These are phyloP conservation scores for Phyllostomus hastatus DNA, from an alignment of 2,113 vertebrate species.

Conservation along the genomic window DNA sequence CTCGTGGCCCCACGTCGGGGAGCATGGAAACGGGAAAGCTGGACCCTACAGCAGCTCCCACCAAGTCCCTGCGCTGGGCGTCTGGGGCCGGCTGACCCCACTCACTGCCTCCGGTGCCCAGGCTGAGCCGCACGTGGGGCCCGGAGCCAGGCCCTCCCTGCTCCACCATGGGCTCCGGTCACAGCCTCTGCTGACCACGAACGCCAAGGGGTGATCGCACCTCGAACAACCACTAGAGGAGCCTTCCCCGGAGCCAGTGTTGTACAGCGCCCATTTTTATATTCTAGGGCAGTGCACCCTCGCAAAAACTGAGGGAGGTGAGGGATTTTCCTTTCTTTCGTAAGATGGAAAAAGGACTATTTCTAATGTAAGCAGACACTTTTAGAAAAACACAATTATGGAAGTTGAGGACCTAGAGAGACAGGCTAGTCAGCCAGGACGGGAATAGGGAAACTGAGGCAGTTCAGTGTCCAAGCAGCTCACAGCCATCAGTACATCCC, in stretches of 20 bases:
- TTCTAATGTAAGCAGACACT: not conserved
- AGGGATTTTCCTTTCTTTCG: not conserved
- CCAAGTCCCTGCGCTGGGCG: not conserved
- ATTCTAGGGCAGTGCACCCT: not conserved
- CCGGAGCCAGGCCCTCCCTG: not conserved
- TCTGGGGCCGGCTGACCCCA: not conserved
- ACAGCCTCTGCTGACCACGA: not conserved
- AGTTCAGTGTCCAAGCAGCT: no score
- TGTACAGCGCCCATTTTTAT: not conserved
- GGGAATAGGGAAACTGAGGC: no score
- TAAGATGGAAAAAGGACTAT: not conserved
- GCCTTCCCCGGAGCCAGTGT: not conserved
- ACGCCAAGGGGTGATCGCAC: not conserved
- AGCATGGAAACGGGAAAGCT: not conserved
- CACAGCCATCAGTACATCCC: no score
- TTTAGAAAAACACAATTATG: not conserved
- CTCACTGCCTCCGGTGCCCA: not conserved
- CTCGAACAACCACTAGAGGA: not conserved
- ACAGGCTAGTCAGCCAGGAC: no score
- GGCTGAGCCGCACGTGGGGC: not conserved
- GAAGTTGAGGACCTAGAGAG: not conserved
- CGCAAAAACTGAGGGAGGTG: not conserved
- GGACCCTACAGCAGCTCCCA: not conserved
- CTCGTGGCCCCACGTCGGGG: not conserved
- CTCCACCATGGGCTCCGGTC: rapidly evolving